Evolutionary conservation across 92 coral and sea anemone species (phyloP), one percentile per base, ranked within the genome.

Genomic region (Heliopora coerulea): DNA sequence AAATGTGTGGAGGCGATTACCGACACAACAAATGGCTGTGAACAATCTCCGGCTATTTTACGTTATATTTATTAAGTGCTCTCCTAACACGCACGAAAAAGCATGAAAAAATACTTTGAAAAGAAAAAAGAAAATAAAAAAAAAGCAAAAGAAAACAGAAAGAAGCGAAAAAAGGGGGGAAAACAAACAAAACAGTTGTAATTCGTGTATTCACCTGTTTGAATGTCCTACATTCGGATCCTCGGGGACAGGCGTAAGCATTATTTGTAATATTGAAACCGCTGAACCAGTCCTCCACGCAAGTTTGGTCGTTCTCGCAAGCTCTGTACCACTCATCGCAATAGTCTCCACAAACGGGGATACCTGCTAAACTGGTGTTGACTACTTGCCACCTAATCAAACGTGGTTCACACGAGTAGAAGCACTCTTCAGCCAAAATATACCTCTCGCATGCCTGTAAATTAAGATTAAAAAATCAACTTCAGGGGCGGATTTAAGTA

Each of bases 321-420:
- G 97, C 97, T 0, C 78, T 84, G 68, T 79, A 92, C 97, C 97
- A 92, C 0, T 65, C 54, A 49, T 87, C 62, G 27, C 97, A 92
- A 78, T 87, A 92, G 5, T 59, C 65, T 0, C 87, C 85, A 59
- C 97, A 92, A 3, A 92, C 42, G 11, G 97, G 97, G 25, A 89
- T 90, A 26, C 54, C 52, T 15, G 65, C 33, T 15, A 89, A 19
- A 3, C 3, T 6, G 0, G 85, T 89, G 0, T 54, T 67, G 3
- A 27, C 60, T 17, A 28, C 25, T 32, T 88, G 87, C 91, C 96
- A 92, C 44, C 62, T 83, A 68, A 89, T 80, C 1, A 92, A 89
- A 62, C 68, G 86, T 0, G 97, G 97, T n/a, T 92, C 97, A 65
- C 97, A 92, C 33, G 59, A 68, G 54, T 56, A 92, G 82, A 92